Conservation (phyloP, 2,113 vertebrate genomes). For the Podocnemis expansa region DNA sequence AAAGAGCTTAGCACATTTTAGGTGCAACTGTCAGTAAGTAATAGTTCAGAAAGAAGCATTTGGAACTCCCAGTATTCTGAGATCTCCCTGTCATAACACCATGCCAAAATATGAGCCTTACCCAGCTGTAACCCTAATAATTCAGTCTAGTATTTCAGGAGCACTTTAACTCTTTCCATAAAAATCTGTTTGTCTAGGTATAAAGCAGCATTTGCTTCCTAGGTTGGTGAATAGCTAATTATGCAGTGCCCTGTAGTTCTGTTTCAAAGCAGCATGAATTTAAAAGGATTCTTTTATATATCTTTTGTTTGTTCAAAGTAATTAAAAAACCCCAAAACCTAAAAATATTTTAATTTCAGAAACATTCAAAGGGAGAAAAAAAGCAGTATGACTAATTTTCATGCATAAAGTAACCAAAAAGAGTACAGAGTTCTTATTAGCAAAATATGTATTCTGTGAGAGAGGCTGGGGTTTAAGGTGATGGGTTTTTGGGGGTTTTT, state of each 20-base stretch:
- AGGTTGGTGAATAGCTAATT: conserved; percentile 32
- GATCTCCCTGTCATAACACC: background rate
- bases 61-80: background rate
- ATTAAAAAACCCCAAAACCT: background rate
- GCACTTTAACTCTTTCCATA: background rate
- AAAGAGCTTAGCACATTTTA: background rate
- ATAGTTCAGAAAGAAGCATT: background rate
- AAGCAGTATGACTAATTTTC: background rate
- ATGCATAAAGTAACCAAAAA: background rate
- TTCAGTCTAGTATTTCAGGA: background rate
- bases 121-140: no score
- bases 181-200: background rate
- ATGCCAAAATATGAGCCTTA: background rate
- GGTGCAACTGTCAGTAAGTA: background rate
- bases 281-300: background rate
- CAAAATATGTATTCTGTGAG: accelerated
- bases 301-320: background rate
- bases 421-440: accelerated
- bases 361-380: background rate
- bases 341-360: background rate
- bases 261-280: conserved; percentile 32
- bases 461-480: background rate
- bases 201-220: background rate
- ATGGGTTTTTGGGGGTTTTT: background rate
- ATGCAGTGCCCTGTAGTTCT: conserved; percentile 43